A percentile compares a stretch with the other conserved stretches of the same genome.
These are phyloP conservation scores for Ericerus pela DNA, from an alignment of 1,140 invertebrate species.

Conservation along the genomic window DNA sequence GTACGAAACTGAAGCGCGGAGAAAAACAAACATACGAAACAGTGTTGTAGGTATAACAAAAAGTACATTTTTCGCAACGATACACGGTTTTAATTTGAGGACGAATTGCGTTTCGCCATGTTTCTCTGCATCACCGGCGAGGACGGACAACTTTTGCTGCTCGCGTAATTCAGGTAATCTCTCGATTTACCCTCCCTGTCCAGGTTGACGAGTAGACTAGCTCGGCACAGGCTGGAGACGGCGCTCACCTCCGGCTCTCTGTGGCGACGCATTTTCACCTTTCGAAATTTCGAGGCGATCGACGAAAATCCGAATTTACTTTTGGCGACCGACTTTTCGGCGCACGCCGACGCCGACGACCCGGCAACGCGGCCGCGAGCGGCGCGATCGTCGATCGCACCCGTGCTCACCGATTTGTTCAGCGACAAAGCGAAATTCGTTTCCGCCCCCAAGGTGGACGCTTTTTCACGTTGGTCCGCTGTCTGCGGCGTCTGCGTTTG, in stretches of 20 bases:
- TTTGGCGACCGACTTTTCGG: slow-evolving; percentile 18
- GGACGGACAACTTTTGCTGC: slow-evolving; percentile 25
- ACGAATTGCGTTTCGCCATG: background rate
- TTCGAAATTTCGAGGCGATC: slow-evolving; percentile 45
- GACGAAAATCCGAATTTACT: slow-evolving; percentile 39
- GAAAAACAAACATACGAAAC: background rate
- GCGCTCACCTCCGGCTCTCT: slow-evolving; percentile 37
- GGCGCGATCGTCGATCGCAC: slow-evolving; percentile 21
- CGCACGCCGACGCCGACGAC: background rate
- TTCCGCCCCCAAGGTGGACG: background rate
- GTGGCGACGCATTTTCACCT: slow-evolving; percentile 34
- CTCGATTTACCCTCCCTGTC: slow-evolving; percentile 15
- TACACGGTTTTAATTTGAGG: slow-evolving; percentile 1
- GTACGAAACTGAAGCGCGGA: background rate
- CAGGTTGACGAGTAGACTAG: slow-evolving; percentile 46
- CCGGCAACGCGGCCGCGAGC: background rate
- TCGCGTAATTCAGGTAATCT: slow-evolving; percentile 16
- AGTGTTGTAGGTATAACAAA: background rate
- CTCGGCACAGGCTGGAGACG: slow-evolving; percentile 45
- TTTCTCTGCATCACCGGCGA: slow-evolving; percentile 23
- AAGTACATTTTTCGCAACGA: background rate
- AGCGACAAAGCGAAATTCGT: slow-evolving; percentile 26
- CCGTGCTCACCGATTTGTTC: slow-evolving; percentile 50
- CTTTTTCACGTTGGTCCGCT: no score
- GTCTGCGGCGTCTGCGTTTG: no score